These are phyloP conservation scores for Molorchus minor DNA, from an alignment of 2,888 invertebrate genomes.

Conservation along the genomic window DNA sequence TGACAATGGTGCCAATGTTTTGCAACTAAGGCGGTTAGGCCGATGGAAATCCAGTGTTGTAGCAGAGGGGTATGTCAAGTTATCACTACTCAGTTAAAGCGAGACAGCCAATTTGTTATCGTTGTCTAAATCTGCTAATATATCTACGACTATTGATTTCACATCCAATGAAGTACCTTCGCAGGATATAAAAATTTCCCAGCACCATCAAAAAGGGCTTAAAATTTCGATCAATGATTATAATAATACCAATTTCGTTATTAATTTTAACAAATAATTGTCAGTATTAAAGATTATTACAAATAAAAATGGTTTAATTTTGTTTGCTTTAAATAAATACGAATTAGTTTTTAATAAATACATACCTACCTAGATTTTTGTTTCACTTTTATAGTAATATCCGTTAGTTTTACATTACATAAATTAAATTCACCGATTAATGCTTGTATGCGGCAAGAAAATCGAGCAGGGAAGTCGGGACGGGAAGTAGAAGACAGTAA, in stretches of 20 bases:
- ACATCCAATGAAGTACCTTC: constrained; percentile 6
- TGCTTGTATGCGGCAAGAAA: neutral
- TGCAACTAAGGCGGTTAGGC: neutral
- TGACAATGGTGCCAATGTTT: constrained; percentile 1
- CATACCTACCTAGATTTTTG: constrained; percentile 3
- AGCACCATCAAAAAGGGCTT: neutral
- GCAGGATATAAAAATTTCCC: neutral
- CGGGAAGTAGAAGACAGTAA: constrained; percentile 5
- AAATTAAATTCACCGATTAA: constrained; percentile 8
- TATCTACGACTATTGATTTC: neutral
- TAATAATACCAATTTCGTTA: neutral
- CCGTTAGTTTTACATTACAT: constrained; percentile 5
- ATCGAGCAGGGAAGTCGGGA: neutral
- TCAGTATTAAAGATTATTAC: neutral
- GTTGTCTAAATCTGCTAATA: neutral
- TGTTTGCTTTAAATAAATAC: constrained; percentile 1
- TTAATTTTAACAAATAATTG: constrained; percentile 7
- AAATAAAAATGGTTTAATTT: neutral
- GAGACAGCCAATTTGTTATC: constrained; percentile 6
- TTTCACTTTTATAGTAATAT: neutral
- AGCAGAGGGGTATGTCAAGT: neutral
- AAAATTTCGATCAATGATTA: neutral
- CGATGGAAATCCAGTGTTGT: constrained; percentile 1
- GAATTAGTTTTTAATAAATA: constrained; percentile 6
- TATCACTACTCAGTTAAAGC: constrained; percentile 1